Evolutionary conservation across 2,113 vertebrate genomes (phyloP).

Genomic region (Brachypodius melanocephalos): DNA sequence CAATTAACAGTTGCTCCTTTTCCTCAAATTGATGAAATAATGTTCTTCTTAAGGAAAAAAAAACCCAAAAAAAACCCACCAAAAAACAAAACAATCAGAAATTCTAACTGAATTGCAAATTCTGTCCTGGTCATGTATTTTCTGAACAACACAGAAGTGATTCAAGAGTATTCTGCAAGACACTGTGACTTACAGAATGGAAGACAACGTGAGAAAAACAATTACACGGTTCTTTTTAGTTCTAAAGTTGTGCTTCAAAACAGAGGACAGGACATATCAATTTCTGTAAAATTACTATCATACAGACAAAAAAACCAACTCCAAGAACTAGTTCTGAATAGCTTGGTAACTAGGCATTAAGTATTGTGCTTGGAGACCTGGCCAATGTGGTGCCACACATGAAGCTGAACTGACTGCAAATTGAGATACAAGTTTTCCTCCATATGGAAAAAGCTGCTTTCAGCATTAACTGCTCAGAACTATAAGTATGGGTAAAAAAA

Average conservation of each 20-base stretch:
- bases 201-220: not conserved
- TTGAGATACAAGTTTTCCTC: not conserved
- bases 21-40: not conserved
- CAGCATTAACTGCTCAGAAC: not conserved
- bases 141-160: not conserved
- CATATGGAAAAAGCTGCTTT: not conserved
- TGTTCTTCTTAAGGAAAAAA: not conserved
- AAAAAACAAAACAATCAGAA: not conserved
- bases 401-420: not conserved
- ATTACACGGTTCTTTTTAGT: not conserved
- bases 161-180: not conserved
- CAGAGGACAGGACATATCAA: not conserved
- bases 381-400: not conserved
- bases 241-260: not conserved
- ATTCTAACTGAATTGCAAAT: not conserved
- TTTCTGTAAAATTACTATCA: not conserved
- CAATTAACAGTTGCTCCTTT: not conserved
- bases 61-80: too few relatives aligned
- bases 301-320: not conserved
- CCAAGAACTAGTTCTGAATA: not conserved
- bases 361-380: not conserved
- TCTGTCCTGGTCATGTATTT: not conserved
- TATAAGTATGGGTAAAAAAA: not conserved
- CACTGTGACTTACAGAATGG: not conserved
- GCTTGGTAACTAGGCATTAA: not conserved